Evolutionary conservation across 1,140 invertebrate species (phyloP), one percentile per base, ranked within the genome.

Genomic region (Panagrolaimus sp.): DNA sequence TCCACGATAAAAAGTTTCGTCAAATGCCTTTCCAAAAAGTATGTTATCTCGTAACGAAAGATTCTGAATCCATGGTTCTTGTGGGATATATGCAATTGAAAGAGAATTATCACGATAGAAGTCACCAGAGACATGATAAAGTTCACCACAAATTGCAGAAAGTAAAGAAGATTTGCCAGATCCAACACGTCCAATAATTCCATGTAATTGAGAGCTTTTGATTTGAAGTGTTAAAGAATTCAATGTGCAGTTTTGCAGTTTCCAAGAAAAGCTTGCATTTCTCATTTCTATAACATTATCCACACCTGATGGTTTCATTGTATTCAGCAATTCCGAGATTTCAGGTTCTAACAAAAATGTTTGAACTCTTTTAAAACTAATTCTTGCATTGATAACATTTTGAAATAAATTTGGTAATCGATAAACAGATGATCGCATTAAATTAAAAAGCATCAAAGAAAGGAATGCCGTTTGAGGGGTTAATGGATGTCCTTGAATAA

Each of bases 1-100:
- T 48, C 73, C 78, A n/a, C 84, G 77, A 75, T 87, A 88, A 51
- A 67, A 51, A 0, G 69, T 53, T 14, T 76, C 67, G 74, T 76
- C 88, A 85, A 72, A 90, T 4, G 85, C 81, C 57, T 87, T 86
- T 2, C 88, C 90, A 83, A 92, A 91, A 0, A 91, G 80, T 70
- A 93, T 90, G 81, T 93, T 93, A 44, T 92, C 89, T 61, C 88
- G 85, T n/a, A 93, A 84, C 0, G 89, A 89, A 13, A 87, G 87
- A 79, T 92, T 92, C 46, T 90, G 81, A 0, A 93, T 86, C 91
- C 91, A 93, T 0, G 91, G 89, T 64, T 88, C 88, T 80, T 92
- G 91, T 0, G 90, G 87, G 0, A 90, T 89, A 80, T 91, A 93
- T 5, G 89, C 89, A 11, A 89, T 61, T 4, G 53, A 38, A 13